Evolutionary conservation across 2,888 invertebrate species (phyloP), one percentile per base, ranked within the genome.

Genomic region (Geophilus truncorum): DNA sequence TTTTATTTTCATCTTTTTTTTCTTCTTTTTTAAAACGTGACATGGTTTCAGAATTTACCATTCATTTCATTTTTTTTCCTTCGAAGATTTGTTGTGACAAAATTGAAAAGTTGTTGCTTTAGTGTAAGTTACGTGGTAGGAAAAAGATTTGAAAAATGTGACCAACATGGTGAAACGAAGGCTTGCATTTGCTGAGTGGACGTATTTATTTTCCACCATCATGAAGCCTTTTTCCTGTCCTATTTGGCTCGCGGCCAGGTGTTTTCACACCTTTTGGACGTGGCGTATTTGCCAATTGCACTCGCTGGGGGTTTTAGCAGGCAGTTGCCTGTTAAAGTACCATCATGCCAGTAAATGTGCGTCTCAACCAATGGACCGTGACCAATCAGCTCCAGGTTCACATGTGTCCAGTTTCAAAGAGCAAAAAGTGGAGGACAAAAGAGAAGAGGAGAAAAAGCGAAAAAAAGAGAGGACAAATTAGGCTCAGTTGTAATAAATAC

Each of bases 401-500:
- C 70, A 70, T 70, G 70, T 70, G 70, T 70, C 25, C 70, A 10
- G 70, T 70, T 70, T 70, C 15, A 77, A 77, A 77, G 36, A 36
- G 32, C 21, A 77, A 77, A 77, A 77, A 77, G 36, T 21, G 32
- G 30, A 32, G 23, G 77, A 36, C 77, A 32, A 36, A 77, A 23
- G 32, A 32, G 36, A 12, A 76, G 12, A 18, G 32, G 77, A 51
- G 18, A 25, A 23, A 78, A 45, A 28, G n/a, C 34, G 25, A 25
- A 62, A 62, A 79, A 79, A 57, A 30, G 62, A 57, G n/a, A 18
- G 21, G 62, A 23, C 51, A 79, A 79, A 79, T 79, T 79, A 79
- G 79, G 79, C 25, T 70, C 70, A 57, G 32, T 62, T 34, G 79
- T 28, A 51, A 79, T 79, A 79, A 79, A 79, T 79, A 79, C 57